Evolutionary conservation across 1,140 invertebrate genomes (phyloP).

Genomic region (Drosophila lacertosa): DNA sequence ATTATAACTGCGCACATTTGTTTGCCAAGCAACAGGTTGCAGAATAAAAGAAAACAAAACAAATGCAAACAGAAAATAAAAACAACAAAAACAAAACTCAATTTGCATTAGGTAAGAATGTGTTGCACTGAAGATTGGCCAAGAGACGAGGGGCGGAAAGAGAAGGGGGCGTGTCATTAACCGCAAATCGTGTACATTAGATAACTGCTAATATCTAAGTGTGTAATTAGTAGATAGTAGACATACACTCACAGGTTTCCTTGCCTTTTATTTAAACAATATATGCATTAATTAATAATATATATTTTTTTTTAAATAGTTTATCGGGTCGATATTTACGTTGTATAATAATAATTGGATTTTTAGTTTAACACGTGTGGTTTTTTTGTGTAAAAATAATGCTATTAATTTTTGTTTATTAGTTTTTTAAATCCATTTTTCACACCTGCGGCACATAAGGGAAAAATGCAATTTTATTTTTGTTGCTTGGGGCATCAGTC

Average conservation of each 20-base stretch:
- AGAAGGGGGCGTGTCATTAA: neutral
- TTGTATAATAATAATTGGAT: neutral
- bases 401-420: too few species aligned
- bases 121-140: neutral
- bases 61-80: too few species aligned
- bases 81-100: constrained; percentile 22
- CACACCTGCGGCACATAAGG: too few species aligned
- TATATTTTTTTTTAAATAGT: neutral
- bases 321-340: neutral
- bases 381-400: too few species aligned
- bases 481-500: too few species aligned
- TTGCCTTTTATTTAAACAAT: neutral
- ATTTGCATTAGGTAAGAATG: constrained; percentile 21
- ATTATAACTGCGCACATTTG: constrained; percentile 45
- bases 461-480: too few species aligned
- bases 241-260: neutral
- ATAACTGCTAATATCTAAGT: constrained; percentile 27
- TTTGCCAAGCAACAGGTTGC: constrained; percentile 19
- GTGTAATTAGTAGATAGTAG: constrained; percentile 28
- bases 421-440: too few species aligned
- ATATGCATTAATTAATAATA: neutral
- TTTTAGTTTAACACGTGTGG: too few species aligned
- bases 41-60: neutral
- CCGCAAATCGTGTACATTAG: constrained; percentile 40
- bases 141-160: neutral